phyloP scores from a whole-genome alignment of 2,113 vertebrate species.

The Mastomys natalensis region DNA sequence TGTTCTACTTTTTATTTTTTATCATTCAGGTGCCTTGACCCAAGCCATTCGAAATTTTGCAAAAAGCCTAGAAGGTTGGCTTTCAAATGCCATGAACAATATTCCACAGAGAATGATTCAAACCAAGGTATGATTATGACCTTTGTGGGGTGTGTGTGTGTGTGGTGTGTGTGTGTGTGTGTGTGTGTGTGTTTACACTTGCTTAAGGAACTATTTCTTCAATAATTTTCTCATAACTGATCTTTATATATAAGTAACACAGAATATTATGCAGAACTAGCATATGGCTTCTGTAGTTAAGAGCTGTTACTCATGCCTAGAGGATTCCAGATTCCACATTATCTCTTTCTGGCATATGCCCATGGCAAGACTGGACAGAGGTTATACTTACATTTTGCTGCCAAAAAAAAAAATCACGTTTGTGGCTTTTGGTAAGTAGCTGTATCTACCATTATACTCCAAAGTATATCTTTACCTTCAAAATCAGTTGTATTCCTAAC shows the following conservation, averaged over 20 bases:
- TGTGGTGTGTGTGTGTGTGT: neutral
- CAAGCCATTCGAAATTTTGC: conserved; percentile 99
- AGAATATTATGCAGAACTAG: neutral
- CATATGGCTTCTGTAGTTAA: neutral
- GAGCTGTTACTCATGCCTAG: neutral
- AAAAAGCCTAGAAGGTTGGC: conserved; percentile 99
- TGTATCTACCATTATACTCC: neutral
- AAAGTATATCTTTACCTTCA: neutral
- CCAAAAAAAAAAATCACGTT: neutral
- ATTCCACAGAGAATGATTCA: conserved; percentile 99
- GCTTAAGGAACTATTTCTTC: conserved; percentile 53
- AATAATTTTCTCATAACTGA: conserved; percentile 9
- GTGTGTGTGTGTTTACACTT: neutral
- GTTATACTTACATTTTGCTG: neutral
- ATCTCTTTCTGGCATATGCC: neutral
- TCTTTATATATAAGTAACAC: neutral
- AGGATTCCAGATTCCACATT: neutral
- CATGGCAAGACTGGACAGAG: neutral
- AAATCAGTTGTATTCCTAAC: neutral
- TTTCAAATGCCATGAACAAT: conserved; percentile 98
- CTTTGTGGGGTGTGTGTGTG: neutral
- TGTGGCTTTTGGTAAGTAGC: neutral
- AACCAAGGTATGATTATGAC: conserved; percentile 92
- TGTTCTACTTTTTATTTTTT: conserved; percentile 84
- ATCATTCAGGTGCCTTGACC: conserved; percentile 96